Base-by-base conservation (phyloP, 2,888 invertebrate species). In the Andrena praecox region DNA sequence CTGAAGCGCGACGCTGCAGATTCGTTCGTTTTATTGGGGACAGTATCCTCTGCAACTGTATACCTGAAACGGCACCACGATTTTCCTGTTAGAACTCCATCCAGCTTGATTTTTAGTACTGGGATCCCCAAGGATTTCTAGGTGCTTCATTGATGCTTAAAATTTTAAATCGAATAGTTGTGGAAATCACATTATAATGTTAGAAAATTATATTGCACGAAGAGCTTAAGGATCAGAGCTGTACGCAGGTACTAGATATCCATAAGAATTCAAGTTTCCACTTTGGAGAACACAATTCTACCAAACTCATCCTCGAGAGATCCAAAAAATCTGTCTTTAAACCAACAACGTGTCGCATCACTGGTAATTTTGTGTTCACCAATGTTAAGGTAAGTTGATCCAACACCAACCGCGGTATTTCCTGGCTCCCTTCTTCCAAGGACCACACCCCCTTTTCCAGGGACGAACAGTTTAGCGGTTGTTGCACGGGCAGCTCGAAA, bases 391-490 rank as follows among this genome's bases (percentile, higher is more conserved):
- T 56, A 10, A 56, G 10, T 31, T 31, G 10, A 67, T 10, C 2
- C 24, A 29, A 52, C 60, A 63, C 77, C n/a, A 66, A 83, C 82
- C 82, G 62, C 52, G 27, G 67, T 16, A 48, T 24, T 59, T 27
- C 66, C 1, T 24, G 62, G 20, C 10, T 54, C 6, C 24, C 50
- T 0, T 67, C 50, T 12, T 77, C 60, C 4, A 42, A 42, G n/a
- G 69, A 35, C 68, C 24, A 64, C 27, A 73, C 52, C 6, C 50
- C 52, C 24, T 27, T 50, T 2, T n/a, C 24, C n/a, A 0, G 12
- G 2, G 62, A 0, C 16, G 77, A 29, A 20, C 24, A 71, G 20
- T 77, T 68, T 5, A 20, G 35, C 20, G 10, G 2, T n/a, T 12
- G 8, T n/a, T 42, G 31, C 12, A 54, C n/a, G 1, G 29, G n/a